Evolutionary conservation across 1,140 invertebrate species (phyloP).

Genomic region (Scaptomyza hsui): DNA sequence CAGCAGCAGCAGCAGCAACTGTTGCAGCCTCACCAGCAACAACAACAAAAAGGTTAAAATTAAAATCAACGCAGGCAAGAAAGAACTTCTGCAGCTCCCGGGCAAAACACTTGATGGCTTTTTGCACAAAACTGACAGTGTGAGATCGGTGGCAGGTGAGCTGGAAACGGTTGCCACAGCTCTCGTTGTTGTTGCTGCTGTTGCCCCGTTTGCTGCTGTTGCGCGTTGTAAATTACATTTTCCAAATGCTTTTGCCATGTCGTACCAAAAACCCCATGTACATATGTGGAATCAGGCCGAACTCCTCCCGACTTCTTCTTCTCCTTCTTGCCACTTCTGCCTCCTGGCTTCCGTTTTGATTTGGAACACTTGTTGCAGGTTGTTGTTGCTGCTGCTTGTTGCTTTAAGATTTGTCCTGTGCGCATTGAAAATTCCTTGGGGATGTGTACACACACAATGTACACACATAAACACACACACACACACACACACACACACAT

Average conservation of each 20-base stretch:
- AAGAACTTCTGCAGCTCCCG: slow-evolving; percentile 34
- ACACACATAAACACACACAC: slow-evolving; percentile 45
- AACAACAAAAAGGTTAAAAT: slow-evolving; percentile 73
- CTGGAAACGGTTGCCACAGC: slow-evolving; percentile 52
- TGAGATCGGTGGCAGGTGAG: slow-evolving; percentile 79
- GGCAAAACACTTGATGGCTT: slow-evolving; percentile 45
- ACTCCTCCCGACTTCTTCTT: slow-evolving; percentile 5
- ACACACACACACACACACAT: slow-evolving; percentile 25
- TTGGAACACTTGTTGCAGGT: slow-evolving; percentile 71
- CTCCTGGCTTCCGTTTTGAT: slow-evolving; percentile 74
- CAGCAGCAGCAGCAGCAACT: slow-evolving; percentile 33
- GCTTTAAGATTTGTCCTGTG: slow-evolving; percentile 66
- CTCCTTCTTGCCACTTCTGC: slow-evolving; percentile 12
- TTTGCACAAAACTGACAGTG: slow-evolving; percentile 49
- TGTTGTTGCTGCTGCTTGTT: slow-evolving; percentile 17
- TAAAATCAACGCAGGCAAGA: slow-evolving; percentile 63
- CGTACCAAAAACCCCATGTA: slow-evolving; percentile 78
- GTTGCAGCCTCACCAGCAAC: slow-evolving; percentile 8
- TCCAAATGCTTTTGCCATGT: slow-evolving; percentile 84
- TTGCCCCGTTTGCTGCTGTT: slow-evolving; percentile 14
- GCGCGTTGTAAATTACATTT: slow-evolving; percentile 83
- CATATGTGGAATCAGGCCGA: slow-evolving; percentile 69
- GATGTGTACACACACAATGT: slow-evolving; percentile 58
- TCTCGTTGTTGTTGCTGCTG: slow-evolving; percentile 21
- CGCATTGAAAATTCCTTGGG: slow-evolving; percentile 65